Conservation (phyloP, 2,888 invertebrate genomes). For the Hedya salicella region DNA sequence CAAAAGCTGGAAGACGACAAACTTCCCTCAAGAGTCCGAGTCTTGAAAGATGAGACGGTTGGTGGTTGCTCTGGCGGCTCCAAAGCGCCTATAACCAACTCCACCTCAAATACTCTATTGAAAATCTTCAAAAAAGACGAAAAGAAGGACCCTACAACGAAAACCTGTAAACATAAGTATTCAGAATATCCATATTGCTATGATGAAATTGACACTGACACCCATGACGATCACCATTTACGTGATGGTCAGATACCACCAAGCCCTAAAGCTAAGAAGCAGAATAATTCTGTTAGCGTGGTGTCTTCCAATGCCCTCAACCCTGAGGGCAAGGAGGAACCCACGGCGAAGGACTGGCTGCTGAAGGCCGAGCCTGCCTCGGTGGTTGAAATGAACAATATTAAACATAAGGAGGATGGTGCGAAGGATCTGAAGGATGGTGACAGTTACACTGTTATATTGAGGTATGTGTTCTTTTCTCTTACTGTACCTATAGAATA, state of each 20-base stretch:
- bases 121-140: conserved; percentile 78
- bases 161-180: conserved; percentile 94
- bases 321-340: conserved; percentile 72
- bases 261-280: conserved; percentile 75
- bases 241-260: conserved; percentile 75
- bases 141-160: conserved; percentile 81
- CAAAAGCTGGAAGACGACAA: conserved; percentile 88
- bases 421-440: conserved; percentile 83
- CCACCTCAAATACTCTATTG: conserved; percentile 71
- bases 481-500: too few relatives aligned
- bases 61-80: conserved; percentile 72
- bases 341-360: conserved; percentile 76
- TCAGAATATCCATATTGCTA: conserved; percentile 96
- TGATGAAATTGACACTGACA: conserved; percentile 92
- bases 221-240: conserved; percentile 86
- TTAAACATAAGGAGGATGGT: conserved; percentile 76
- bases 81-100: conserved; percentile 74
- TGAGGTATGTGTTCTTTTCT: conserved; percentile 75
- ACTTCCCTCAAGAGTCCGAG: conserved; percentile 88
- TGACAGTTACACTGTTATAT: conserved; percentile 91
- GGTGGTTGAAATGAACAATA: conserved; percentile 80
- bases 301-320: conserved; percentile 78
- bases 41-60: conserved; percentile 88
- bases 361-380: conserved; percentile 70
- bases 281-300: conserved; percentile 79